Base-by-base conservation (phyloP, 2,113 vertebrate genomes). In the Sterna hirundo region DNA sequence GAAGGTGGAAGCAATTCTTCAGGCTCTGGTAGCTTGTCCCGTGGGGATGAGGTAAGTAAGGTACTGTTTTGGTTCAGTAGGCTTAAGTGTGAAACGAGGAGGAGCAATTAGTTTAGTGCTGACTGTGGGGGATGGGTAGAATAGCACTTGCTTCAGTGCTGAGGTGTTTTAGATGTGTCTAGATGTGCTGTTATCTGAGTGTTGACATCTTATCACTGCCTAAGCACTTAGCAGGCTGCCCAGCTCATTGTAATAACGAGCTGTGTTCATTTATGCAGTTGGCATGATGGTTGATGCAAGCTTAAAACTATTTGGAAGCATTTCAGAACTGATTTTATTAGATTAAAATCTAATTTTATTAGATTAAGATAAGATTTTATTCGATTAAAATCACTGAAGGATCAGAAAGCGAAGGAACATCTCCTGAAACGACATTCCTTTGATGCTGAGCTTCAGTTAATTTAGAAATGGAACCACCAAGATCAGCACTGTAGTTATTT, bases 11-110 rank as follows among this genome's bases (percentile, higher is more conserved):
- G 97, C 98, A 14, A 98, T 99, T 68, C 98, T 99, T 71, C 96
- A 94, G 92, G 98, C 99, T 22, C 97, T 99, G 36, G 96, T 99
- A 30, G 94, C 96, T 55, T 98, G 98, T 86, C 99, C 99, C 26
- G 83, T 97, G 90, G 97, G 34, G 15, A 91, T 99, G 17, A 98
- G 98, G 99, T 99, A 92, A 97, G 97, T 44, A 9, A 14, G 23
- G 40, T 36, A 13, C 58, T 25, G 36, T 13, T 79, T 29, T 11
- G 61, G 16, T 26, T 77, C 38, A 8, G 5, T 27, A 13, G 36
- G 4, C n/a, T 46, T 18, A 40, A 15, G 23, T 5, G 51, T 40
- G 64, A 66, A 40, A 20, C 3, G 42, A 22, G 25, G 60, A 54
- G 51, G 9, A 66, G 26, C 19, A 12, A 0, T 36, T 42, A 26